Base-by-base conservation (phyloP, 1,140 invertebrate genomes). In the Drosophila busckii region DNA sequence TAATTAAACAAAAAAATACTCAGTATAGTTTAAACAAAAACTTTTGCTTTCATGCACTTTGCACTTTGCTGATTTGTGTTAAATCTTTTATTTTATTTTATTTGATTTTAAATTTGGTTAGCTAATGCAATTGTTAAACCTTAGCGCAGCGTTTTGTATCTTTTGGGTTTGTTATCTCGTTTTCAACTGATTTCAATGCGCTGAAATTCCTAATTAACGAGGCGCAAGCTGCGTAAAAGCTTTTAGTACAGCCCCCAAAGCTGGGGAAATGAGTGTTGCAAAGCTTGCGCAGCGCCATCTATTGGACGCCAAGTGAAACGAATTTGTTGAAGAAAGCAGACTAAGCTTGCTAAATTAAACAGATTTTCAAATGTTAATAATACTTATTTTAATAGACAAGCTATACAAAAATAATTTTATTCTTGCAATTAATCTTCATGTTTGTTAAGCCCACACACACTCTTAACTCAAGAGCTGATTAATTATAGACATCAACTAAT, bases 81-180 rank as follows among this genome's bases (percentile, higher is more conserved):
- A 26, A 22, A 20, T 29, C 31, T 58, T 70, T 60, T 25, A 37
- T 48, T 55, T 19, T 17, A 46, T 69, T 55, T 65, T 52, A 29
- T 41, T 53, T 50, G 19, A 13, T 40, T 40, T 54, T 59, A 37
- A 20, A 12, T 29, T 54, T 45, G 12, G 9, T 17, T 26, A 29
- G 16, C 3, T 23, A 63, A 44, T 63, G 31, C 38, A 56, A 48
- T 15, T 42, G 42, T 34, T 8, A 25, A 35, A 23, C 20, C 61
- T 46, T 32, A 45, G 41, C 53, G 52, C 4, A 32, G 67, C 62
- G 59, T 56, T 66, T 62, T 35, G 76, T 69, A 76, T 83, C 76
- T 84, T 68, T 53, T 63, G 42, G 54, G 58, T 75, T 83, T 78
- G 80, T 84, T 84, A 84, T 84, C 80, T 84, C 80, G 80, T 61